Percentiles rank a stretch among this genome's conserved stretches.
Conservation (phyloP, 2,113 vertebrate genomes). For the Hoplias malabaricus region DNA sequence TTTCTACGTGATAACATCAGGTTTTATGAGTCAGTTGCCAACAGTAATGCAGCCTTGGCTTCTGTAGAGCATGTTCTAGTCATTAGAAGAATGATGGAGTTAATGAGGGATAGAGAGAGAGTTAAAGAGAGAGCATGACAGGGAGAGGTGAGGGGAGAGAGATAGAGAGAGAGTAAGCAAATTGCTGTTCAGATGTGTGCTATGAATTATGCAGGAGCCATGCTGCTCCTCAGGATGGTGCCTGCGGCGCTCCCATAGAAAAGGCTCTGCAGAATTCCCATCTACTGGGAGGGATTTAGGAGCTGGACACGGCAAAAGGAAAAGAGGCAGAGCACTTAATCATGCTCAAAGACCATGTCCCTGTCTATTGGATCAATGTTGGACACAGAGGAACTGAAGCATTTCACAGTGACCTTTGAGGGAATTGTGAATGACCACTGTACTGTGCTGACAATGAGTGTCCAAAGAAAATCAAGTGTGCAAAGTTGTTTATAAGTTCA, state of each 20-base stretch:
- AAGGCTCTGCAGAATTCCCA: constrained; percentile 9
- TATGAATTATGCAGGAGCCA: constrained; percentile 28
- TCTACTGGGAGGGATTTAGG: constrained; percentile 25
- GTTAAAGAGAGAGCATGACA: not conserved
- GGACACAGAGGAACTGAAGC: not conserved
- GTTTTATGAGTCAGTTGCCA: not conserved
- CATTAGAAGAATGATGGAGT: constrained; percentile 9
- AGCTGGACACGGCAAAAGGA: not conserved
- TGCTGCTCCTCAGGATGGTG: not conserved
- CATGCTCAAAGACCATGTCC: not conserved
- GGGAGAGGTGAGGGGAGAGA: not conserved
- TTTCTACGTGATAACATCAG: not conserved
- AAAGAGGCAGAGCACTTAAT: not conserved
- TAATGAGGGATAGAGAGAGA: not conserved
- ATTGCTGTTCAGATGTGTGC: constrained; percentile 27
- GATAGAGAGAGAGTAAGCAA: constrained; percentile 7
- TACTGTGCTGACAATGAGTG: not conserved
- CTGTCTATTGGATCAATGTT: constrained; percentile 10
- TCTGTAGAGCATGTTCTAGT: not conserved
- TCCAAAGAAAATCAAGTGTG: not conserved
- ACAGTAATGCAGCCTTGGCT: not conserved
- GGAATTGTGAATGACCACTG: not conserved
- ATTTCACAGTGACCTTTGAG: not conserved
- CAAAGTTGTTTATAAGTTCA: not conserved
- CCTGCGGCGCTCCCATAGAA: constrained; percentile 16